Evolutionary conservation across 2,797 vertebrate genomes (phyloP).

Genomic region (Manis pentadactyla): DNA sequence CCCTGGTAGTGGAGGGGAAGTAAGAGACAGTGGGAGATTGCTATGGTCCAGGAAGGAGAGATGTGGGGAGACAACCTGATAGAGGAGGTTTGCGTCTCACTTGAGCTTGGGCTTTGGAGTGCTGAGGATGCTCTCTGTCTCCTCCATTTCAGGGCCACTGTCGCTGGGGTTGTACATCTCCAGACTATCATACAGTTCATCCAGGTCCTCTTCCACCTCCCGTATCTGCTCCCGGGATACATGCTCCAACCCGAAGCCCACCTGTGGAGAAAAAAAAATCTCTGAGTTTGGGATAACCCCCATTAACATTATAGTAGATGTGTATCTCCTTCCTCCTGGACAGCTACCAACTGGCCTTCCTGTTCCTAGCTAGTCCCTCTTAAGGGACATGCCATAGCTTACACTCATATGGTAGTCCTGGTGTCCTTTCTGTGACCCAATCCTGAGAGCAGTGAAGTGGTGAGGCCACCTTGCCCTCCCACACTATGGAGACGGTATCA

Average conservation of each 20-base stretch:
- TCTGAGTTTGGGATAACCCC: background rate
- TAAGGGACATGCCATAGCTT: background rate
- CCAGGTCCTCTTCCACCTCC: conserved; percentile 97
- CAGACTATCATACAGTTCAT: conserved; percentile 97
- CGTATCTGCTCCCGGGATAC: conserved; percentile 96
- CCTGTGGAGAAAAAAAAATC: conserved; percentile 82
- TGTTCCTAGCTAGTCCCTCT: background rate
- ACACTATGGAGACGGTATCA: background rate
- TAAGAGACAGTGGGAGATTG: background rate
- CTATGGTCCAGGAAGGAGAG: background rate
- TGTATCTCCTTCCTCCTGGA: background rate
- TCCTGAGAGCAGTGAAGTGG: background rate
- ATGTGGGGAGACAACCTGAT: rapidly evolving
- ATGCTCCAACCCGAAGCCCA: conserved; percentile 93
- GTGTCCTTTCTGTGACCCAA: background rate
- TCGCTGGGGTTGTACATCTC: conserved; percentile 99
- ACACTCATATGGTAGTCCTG: background rate
- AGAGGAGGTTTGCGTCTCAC: conserved; percentile 55
- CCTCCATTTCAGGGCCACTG: conserved; percentile 97
- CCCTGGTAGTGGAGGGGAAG: background rate
- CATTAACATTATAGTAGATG: background rate
- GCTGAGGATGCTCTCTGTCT: conserved; percentile 97
- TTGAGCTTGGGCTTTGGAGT: conserved; percentile 95
- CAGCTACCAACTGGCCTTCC: background rate
- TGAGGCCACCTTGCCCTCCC: background rate